These are phyloP conservation scores for Eurypyga helias DNA, from an alignment of 2,113 vertebrate species.

Conservation along the genomic window DNA sequence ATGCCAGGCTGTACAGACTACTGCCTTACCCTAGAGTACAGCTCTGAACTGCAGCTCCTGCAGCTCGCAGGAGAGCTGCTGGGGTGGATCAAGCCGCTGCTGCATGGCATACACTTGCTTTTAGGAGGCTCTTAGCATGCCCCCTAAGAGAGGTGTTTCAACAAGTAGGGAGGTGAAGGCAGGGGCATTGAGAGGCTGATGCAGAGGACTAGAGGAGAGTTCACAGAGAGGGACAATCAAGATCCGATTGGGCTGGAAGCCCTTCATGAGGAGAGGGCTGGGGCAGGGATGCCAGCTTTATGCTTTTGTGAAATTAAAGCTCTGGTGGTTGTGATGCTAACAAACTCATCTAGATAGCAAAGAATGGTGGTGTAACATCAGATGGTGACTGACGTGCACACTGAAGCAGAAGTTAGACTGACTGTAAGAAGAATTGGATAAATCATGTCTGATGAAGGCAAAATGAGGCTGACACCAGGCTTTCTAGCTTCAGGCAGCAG, in stretches of 20 bases:
- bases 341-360: neutral
- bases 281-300: neutral
- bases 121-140: neutral
- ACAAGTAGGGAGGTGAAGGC: neutral
- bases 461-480: neutral
- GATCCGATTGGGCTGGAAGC: rapidly evolving
- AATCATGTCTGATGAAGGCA: neutral
- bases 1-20: neutral
- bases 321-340: neutral
- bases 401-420: neutral
- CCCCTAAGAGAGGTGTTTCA: neutral
- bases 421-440: neutral
- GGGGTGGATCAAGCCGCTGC: neutral
- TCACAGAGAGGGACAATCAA: neutral
- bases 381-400: neutral
- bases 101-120: neutral
- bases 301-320: neutral
- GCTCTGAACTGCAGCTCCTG: neutral
- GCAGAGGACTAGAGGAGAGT: neutral
- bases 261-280: neutral
- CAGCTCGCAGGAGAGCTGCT: neutral
- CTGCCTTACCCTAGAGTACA: neutral
- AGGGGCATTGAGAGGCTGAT: neutral
- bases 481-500: neutral
- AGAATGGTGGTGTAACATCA: neutral